Base-by-base conservation (phyloP, 2,113 vertebrate genomes). In the Chaetodon auriga region DNA sequence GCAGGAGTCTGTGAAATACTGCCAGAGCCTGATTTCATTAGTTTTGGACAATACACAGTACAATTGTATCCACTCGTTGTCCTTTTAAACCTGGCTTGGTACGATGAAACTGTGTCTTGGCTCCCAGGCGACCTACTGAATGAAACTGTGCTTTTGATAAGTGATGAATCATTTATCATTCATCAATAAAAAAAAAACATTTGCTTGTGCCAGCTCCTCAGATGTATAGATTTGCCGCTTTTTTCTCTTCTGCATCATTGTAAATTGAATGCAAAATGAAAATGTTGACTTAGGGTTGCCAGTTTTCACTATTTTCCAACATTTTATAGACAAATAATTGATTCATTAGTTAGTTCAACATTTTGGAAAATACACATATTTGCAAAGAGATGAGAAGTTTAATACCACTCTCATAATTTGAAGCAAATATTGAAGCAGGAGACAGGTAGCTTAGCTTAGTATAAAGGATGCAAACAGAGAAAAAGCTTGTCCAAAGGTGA, bases 11-110 rank as follows among this genome's bases (percentile, higher is more conserved):
- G 61, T 83, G 83, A 87, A 76, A 82, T 18, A 18, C 68, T 89
- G 84, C 75, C 84, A 89, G 48, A 19, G 77, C 81, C 71, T 75
- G 68, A 38, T 81, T 90, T 61, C 23, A 75, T 78, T 68, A 71
- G 41, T 85, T 88, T 79, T 73, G 64, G 58, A 77, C 38, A 62
- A 54, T 65, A 23, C 46, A 76, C 68, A 70, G 23, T 6, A 54
- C 49, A 21, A 49, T 25, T 21, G 36, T 58, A 7, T 11, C 15
- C 12, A 13, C 68, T 62, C 61, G 51, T n/a, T 69, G 45, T 75
- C 13, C 18, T 68, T 30, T 74, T 75, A 23, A 43, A 23, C 41
- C 15, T 61, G 46, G 35, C 25, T 70, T 64, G 75, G 18, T 30
- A 25, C 0, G 8, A 65, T 41, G 45, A 45, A 75, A 57, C 16